phyloP scores from a whole-genome alignment of 2,113 vertebrate species.

The Thinocorus orbignyianus region DNA sequence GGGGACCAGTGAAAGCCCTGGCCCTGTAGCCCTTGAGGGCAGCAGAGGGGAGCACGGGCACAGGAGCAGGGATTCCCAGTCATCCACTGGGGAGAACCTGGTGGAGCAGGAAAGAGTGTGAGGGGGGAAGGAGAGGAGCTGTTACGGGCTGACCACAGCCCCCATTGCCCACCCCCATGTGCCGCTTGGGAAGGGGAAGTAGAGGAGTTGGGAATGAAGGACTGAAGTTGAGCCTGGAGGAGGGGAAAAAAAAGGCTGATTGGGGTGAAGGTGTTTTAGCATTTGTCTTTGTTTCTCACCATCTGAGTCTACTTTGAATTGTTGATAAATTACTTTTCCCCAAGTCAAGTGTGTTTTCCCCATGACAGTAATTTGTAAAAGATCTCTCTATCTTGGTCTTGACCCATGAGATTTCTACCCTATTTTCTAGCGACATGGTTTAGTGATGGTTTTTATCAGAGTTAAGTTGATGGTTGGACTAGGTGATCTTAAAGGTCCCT shows the following conservation, averaged over 20 bases:
- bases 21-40: neutral
- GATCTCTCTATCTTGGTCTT: neutral
- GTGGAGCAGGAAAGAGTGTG: no score
- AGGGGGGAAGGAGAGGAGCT: rapidly evolving
- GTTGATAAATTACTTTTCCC: neutral
- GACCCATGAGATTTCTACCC: neutral
- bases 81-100: rapidly evolving
- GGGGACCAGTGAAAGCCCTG: neutral
- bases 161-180: neutral
- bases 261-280: neutral
- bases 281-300: neutral
- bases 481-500: no score
- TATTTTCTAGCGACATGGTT: neutral
- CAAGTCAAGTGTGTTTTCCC: neutral
- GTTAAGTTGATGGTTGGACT: no score
- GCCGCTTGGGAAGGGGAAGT: no score
- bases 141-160: neutral
- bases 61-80: rapidly evolving
- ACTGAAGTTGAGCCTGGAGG: no score
- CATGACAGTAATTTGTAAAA: neutral
- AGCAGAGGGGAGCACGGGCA: neutral
- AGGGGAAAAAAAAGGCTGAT: neutral
- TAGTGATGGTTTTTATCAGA: no score
- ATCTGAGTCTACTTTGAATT: neutral
- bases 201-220: neutral